A percentile compares a stretch with the other conserved stretches of the same genome.
Conservation (phyloP, 2,797 vertebrate species). For the Microhierax caerulescens region DNA sequence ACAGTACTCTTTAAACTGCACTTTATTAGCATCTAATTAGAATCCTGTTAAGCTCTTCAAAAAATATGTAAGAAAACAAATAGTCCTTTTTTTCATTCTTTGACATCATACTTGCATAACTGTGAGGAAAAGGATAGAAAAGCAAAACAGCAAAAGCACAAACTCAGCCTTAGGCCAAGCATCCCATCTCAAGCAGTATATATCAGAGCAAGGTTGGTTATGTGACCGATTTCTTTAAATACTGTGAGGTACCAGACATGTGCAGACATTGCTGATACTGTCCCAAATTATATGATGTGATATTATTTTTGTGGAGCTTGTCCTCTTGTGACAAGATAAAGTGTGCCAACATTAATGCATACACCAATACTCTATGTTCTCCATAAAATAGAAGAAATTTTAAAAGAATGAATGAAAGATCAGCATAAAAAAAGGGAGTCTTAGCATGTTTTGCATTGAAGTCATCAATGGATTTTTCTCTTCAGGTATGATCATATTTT, state of each 20-base stretch:
- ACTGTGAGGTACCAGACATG: background rate
- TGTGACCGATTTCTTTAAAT: background rate
- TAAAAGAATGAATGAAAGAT: background rate
- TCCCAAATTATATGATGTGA: background rate
- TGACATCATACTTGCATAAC: background rate
- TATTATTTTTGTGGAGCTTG: background rate
- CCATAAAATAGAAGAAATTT: background rate
- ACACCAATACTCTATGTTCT: background rate
- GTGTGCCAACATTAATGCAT: background rate
- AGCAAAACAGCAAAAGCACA: background rate
- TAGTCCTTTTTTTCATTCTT: background rate
- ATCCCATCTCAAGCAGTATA: background rate
- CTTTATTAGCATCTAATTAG: background rate
- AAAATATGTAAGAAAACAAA: background rate
- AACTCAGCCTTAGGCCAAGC: background rate
- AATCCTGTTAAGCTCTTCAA: background rate
- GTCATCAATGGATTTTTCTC: background rate
- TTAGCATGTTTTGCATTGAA: background rate
- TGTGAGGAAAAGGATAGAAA: background rate
- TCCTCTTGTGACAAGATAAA: background rate
- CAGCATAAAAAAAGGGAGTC: background rate
- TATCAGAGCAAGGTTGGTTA: background rate
- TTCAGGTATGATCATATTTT: background rate
- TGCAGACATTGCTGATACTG: background rate
- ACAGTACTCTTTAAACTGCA: background rate